phyloP scores from a whole-genome alignment of 2,797 vertebrate genomes.

The Yasuhikotakia modesta region DNA sequence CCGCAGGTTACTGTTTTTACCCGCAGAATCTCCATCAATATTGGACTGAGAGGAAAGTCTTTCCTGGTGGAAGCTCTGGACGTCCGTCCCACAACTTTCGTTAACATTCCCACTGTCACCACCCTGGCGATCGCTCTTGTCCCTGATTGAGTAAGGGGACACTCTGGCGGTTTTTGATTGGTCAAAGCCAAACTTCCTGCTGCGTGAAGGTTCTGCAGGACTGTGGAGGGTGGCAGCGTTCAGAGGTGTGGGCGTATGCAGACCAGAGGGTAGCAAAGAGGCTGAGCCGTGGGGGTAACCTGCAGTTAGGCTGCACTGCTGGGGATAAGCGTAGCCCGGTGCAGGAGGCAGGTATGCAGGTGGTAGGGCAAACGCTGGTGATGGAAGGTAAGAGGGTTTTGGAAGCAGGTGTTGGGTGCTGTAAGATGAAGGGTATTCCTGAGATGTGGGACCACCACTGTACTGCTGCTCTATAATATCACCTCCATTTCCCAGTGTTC shows the following conservation, averaged over 20 bases:
- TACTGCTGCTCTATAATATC: conserved; percentile 70
- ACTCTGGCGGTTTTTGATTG: conserved; percentile 52
- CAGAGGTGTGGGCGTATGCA: conserved; percentile 84
- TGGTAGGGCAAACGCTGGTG: conserved; percentile 74
- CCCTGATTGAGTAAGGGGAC: conserved; percentile 43
- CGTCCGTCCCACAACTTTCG: conserved; percentile 35
- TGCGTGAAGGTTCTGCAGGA: conserved; percentile 76
- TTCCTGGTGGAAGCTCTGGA: conserved; percentile 46
- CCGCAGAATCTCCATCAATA: conserved; percentile 40
- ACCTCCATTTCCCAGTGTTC: conserved; percentile 66
- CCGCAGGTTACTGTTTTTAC: conserved; percentile 42
- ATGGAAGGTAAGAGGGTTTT: conserved; percentile 83
- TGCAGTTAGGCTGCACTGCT: conserved; percentile 75
- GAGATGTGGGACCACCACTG: conserved; percentile 72
- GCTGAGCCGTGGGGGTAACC: conserved; percentile 83
- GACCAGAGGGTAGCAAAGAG: conserved; percentile 84
- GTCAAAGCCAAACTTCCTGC: conserved; percentile 78
- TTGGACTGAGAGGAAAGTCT: conserved; percentile 37
- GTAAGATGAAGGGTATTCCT: conserved; percentile 87
- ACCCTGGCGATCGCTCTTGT: conserved; percentile 29
- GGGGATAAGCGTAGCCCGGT: conserved; percentile 77
- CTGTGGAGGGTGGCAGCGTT: conserved; percentile 76
- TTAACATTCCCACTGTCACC: conserved; percentile 18
- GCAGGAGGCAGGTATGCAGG: conserved; percentile 76
- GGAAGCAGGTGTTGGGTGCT: conserved; percentile 67